Evolutionary conservation across 2,797 vertebrate genomes (phyloP), one percentile per base, ranked within the genome.

Genomic region (Falco novaeseelandiae): DNA sequence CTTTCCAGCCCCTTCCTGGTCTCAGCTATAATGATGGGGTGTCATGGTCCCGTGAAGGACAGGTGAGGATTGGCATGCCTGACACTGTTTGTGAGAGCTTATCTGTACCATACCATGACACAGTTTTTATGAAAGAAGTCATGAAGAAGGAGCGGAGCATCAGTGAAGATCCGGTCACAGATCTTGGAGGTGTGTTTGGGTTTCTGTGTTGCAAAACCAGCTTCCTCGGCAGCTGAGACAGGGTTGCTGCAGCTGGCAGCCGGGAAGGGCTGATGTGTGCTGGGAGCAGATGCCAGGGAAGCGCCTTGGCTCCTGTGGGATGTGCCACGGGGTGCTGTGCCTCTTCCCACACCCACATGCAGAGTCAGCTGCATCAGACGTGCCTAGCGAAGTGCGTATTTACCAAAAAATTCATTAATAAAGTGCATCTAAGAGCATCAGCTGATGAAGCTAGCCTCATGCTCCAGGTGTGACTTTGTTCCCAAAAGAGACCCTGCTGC

Each of bases 291-390:
- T 10, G 34, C 9, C 2, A 2, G 40, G 74, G 48, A 49, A 63
- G 46, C 38, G 13, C 9, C 59, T 42, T 17, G n/a, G 42, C 36
- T 85, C n/a, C 69, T 2, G 29, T 55, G 55, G 73, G 54, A 58
- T 51, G 22, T 0, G 0, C 74, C 0, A 0, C 19, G 81, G 86
- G 38, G 30, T 62, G 66, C 12, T 3, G 22, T 0, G 0, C 44
- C 74, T 52, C 40, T 77, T 63, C 23, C 29, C 0, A 0, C 32
- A 52, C 30, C 38, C 19, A 0, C 6, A 19, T 1, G 8, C 44
- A 14, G 21, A 34, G 62, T 46, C 1, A 6, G 15, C 52, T 81
- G 49, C 1, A 0, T 48, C 82, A 65, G 76, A 29, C 0, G 1
- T 46, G 58, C 87, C 32, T 73, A 77, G 29, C 9, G 36, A 78